Percentiles rank a stretch among this genome's conserved stretches.
Evolutionary conservation across 2,888 invertebrate genomes (phyloP).

Genomic region (Aphodius granarius): DNA sequence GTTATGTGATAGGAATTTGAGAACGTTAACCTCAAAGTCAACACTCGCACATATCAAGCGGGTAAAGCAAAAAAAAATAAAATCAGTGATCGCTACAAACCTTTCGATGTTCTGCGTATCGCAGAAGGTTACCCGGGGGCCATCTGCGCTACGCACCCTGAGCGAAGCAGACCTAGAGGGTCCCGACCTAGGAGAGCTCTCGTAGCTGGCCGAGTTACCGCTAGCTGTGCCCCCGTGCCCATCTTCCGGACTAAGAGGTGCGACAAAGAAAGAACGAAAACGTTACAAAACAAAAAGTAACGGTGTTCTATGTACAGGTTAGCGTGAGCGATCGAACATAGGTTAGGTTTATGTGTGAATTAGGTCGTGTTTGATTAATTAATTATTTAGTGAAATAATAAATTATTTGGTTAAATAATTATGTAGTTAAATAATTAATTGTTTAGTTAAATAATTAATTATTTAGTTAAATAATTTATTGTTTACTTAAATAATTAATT

Average conservation of each 20-base stretch:
- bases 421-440: too few species aligned
- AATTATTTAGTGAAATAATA: too few species aligned
- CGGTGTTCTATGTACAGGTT: conserved; percentile 12
- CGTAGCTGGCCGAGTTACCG: conserved; percentile 65
- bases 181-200: conserved; percentile 73
- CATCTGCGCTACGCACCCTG: conserved; percentile 57
- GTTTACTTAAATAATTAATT: too few species aligned
- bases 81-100: conserved; percentile 43
- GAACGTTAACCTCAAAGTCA: background rate
- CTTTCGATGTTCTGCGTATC: conserved; percentile 62
- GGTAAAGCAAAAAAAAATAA: background rate
- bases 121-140: conserved; percentile 63
- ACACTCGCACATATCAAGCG: background rate
- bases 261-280: conserved; percentile 19
- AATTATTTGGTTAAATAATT: too few species aligned
- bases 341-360: background rate
- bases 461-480: too few species aligned
- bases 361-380: background rate
- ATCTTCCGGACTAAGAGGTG: conserved; percentile 52
- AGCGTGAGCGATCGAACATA: conserved; percentile 6
- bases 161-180: conserved; percentile 73
- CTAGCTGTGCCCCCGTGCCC: conserved; percentile 55
- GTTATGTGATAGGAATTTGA: background rate
- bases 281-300: conserved; percentile 19
- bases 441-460: too few species aligned